Evolutionary conservation across 2,888 invertebrate genomes (phyloP), one percentile per base, ranked within the genome.

Genomic region (Synergus itoensis): DNA sequence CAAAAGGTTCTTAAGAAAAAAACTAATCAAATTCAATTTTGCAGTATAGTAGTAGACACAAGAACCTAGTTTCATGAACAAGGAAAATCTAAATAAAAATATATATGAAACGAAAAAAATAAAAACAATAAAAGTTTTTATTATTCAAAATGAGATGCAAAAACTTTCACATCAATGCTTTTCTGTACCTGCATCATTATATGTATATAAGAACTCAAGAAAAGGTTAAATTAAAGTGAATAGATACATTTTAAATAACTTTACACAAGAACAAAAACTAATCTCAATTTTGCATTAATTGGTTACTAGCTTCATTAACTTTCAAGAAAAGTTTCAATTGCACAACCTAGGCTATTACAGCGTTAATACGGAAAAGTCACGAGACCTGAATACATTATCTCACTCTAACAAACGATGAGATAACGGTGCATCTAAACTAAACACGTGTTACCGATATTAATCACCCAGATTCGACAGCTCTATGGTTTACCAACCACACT

Each of bases 391-490:
- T 73, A 73, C n/a, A 73, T 73, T 73, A 73, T n/a, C n/a, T 40
- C 16, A 73, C 11, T 48, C 53, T 48, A 53, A 53, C 53, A 73
- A 73, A 73, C 48, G 73, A 73, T 73, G 73, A 48, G 73, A 73
- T 73, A 73, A 73, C 73, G 73, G 73, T 53, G 53, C 48, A 53
- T 73, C 73, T 73, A 73, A 73, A 73, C 73, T 73, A 73, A 73
- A 73, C 73, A 57, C 53, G 53, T 73, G 53, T 73, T 73, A 53
- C 73, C 73, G 73, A 73, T 73, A 73, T 73, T 73, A 73, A 73
- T 73, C 73, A 73, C 36, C n/a, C n/a, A 73, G 73, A 73, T 73
- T 73, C 73, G 73, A 73, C 73, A 73, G 73, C 73, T 73, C 53
- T n/a, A 73, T 73, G 73, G 53, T 73, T 73, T 53, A 48, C 53